A percentile compares a stretch with the other conserved stretches of the same genome.
phyloP scores from a whole-genome alignment of 2,888 invertebrate species.

The Amaurobius ferox region DNA sequence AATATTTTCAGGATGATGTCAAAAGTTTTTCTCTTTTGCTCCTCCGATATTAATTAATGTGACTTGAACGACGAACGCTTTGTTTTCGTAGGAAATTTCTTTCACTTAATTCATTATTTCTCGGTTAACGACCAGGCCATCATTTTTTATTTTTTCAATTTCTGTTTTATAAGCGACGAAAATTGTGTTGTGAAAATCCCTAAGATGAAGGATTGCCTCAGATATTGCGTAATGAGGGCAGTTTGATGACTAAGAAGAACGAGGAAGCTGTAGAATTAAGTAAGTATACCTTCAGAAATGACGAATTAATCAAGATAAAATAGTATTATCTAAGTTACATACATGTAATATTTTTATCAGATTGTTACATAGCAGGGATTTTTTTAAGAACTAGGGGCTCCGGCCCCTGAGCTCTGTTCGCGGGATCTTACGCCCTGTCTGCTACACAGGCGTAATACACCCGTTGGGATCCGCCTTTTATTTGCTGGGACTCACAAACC shows the following conservation, averaged over 20 bases:
- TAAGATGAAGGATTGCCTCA: constrained; percentile 5
- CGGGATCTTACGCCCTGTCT: too few relatives aligned
- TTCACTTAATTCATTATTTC: constrained; percentile 16
- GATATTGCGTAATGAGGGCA: not conserved
- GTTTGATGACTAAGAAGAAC: not conserved
- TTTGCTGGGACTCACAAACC: too few relatives aligned
- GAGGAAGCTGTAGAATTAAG: too few relatives aligned
- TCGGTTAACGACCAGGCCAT: not conserved
- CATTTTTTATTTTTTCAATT: not conserved
- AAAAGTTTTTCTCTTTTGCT: constrained; percentile 63
- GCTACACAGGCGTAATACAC: too few relatives aligned
- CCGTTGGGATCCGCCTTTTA: too few relatives aligned
- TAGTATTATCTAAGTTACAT: too few relatives aligned
- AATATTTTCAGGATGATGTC: constrained; percentile 59
- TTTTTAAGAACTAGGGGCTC: too few relatives aligned
- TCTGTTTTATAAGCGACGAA: not conserved
- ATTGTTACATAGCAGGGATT: too few relatives aligned
- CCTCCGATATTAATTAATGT: constrained; percentile 65
- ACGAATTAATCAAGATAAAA: too few relatives aligned
- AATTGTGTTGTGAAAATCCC: constrained; percentile 1
- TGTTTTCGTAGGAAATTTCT: constrained; percentile 55
- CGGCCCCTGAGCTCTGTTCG: too few relatives aligned
- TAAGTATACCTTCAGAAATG: too few relatives aligned
- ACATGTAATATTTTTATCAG: too few relatives aligned
- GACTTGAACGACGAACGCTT: constrained; percentile 49